Conservation (phyloP, 2,797 vertebrate genomes). For the Sorex maritimensis region DNA sequence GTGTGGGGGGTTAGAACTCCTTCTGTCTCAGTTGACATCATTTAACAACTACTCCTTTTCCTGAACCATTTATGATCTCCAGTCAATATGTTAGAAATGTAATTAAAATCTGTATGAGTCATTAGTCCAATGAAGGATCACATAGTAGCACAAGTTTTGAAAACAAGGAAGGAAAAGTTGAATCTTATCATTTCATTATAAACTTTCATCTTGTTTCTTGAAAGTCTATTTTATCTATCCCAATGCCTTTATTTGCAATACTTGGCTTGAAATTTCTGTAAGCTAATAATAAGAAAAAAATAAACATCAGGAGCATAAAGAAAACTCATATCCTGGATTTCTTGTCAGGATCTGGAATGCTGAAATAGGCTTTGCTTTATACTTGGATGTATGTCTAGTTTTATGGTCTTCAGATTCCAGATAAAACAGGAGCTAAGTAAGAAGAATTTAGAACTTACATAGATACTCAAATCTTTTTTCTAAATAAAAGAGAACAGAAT, state of each 20-base stretch:
- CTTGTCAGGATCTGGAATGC: neutral
- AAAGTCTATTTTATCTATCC: neutral
- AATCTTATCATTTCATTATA: constrained; percentile 17
- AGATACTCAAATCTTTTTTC: constrained; percentile 38
- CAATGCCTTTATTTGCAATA: neutral
- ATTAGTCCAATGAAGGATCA: constrained; percentile 37
- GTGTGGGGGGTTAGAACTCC: constrained; percentile 52
- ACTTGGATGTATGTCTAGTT: neutral
- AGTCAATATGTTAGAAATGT: constrained; percentile 39
- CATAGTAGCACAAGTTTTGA: neutral
- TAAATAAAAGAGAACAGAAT: neutral
- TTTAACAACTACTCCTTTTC: constrained; percentile 53
- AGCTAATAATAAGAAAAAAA: neutral
- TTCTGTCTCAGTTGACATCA: constrained; percentile 65
- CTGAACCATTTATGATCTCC: neutral
- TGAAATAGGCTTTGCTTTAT: neutral
- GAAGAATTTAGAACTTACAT: neutral
- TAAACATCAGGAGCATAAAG: neutral
- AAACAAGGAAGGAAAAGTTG: constrained; percentile 12
- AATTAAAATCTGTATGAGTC: neutral
- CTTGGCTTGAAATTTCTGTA: constrained; percentile 10
- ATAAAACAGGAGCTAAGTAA: constrained; percentile 4
- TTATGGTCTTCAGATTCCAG: neutral
- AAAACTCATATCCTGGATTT: constrained; percentile 17
- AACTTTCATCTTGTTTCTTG: constrained; percentile 28